phyloP scores from a whole-genome alignment of 2,797 vertebrate genomes.

The Microtus obscurus region DNA sequence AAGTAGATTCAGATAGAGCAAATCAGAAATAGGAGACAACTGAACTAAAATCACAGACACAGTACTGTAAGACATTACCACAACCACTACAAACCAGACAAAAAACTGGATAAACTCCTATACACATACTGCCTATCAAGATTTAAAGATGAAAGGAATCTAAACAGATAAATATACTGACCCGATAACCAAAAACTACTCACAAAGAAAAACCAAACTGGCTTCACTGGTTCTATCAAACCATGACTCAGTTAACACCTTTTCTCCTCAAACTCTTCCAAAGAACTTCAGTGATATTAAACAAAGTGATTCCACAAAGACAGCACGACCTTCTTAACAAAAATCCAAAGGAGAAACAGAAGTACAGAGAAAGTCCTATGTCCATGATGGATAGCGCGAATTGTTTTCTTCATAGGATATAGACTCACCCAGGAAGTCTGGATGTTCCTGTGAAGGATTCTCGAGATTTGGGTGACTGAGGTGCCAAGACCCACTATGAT shows the following conservation, averaged over 20 bases:
- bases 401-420: neutral
- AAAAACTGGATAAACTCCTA: neutral
- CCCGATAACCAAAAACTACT: neutral
- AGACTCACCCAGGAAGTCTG: neutral
- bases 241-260: neutral
- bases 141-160: neutral
- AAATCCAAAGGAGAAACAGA: neutral
- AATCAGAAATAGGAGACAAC: neutral
- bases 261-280: neutral
- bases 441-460: neutral
- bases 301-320: neutral
- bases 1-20: neutral
- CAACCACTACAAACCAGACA: neutral
- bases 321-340: neutral
- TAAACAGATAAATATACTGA: neutral
- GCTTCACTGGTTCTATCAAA: neutral
- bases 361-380: neutral
- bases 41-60: neutral
- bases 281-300: neutral
- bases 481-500: neutral
- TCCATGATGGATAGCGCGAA: neutral
- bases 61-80: neutral
- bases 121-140: neutral
- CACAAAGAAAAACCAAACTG: neutral
- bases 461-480: neutral